phyloP scores from a whole-genome alignment of 2,113 vertebrate species.

The Numida meleagris region DNA sequence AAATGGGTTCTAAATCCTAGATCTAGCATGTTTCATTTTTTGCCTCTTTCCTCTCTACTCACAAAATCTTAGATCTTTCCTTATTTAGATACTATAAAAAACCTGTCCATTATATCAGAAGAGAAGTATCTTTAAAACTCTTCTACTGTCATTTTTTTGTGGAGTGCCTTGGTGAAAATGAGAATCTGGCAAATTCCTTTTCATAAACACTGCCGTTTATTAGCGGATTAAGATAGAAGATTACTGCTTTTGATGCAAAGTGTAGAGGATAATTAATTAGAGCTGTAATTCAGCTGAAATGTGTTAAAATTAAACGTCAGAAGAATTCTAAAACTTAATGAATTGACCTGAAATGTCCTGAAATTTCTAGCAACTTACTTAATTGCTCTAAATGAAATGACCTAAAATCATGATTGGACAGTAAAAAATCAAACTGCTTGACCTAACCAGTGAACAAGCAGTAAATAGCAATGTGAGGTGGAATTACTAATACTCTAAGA shows the following conservation, averaged over 20 bases:
- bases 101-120: not conserved
- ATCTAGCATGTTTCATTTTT: not conserved
- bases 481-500: not conserved
- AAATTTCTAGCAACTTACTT: not conserved
- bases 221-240: constrained; percentile 29
- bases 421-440: not conserved
- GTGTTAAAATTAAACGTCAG: constrained; percentile 58
- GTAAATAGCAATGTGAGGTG: not conserved
- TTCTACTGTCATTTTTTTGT: not conserved
- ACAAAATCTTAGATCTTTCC: not conserved
- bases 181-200: not conserved
- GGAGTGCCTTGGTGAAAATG: constrained; percentile 16
- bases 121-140: not conserved
- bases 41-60: not conserved
- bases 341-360: constrained; percentile 18
- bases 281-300: constrained; percentile 53
- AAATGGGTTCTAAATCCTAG: not conserved
- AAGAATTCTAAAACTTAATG: constrained; percentile 44
- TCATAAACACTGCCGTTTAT: constrained; percentile 13
- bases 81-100: not conserved
- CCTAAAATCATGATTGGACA: not conserved
- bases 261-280: constrained; percentile 47
- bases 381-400: constrained; percentile 24
- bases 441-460: not conserved
- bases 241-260: constrained; percentile 26